These are phyloP conservation scores for Chloromyia formosa DNA, from an alignment of 2,888 invertebrate genomes.

Conservation along the genomic window DNA sequence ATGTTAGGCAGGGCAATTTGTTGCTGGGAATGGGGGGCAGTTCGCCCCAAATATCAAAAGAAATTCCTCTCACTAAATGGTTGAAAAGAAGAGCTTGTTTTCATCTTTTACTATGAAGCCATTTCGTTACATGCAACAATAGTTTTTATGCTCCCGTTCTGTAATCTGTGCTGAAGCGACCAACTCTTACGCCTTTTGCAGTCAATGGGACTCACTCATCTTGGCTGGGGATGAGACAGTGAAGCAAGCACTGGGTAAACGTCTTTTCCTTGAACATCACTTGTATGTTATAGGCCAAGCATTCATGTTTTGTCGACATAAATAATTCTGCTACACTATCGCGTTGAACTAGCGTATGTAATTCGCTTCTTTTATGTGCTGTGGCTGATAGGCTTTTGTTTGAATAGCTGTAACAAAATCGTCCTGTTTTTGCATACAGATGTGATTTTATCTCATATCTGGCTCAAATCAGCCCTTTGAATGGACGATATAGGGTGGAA, in stretches of 20 bases:
- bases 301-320: not conserved
- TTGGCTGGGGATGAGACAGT: not conserved
- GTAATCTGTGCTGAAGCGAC: not conserved
- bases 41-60: slow-evolving; percentile 19
- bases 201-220: not conserved
- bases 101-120: slow-evolving; percentile 12
- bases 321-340: not conserved
- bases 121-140: slow-evolving; percentile 29
- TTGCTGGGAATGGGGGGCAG: not conserved
- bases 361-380: too few species aligned
- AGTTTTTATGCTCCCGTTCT: not conserved
- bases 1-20: slow-evolving; percentile 12
- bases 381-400: too few species aligned
- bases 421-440: slow-evolving; percentile 1
- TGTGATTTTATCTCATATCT: not conserved
- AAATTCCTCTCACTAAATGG: slow-evolving; percentile 9
- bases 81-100: slow-evolving; percentile 21
- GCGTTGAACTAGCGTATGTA: not conserved
- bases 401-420: not conserved
- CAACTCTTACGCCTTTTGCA: not conserved
- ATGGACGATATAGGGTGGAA: too few species aligned
- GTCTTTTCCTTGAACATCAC: not conserved
- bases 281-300: not conserved
- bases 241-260: not conserved
- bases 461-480: too few species aligned